Evolutionary conservation across 2,888 invertebrate genomes (phyloP), one percentile per base, ranked within the genome.

Genomic region (Orthosia gothica): DNA sequence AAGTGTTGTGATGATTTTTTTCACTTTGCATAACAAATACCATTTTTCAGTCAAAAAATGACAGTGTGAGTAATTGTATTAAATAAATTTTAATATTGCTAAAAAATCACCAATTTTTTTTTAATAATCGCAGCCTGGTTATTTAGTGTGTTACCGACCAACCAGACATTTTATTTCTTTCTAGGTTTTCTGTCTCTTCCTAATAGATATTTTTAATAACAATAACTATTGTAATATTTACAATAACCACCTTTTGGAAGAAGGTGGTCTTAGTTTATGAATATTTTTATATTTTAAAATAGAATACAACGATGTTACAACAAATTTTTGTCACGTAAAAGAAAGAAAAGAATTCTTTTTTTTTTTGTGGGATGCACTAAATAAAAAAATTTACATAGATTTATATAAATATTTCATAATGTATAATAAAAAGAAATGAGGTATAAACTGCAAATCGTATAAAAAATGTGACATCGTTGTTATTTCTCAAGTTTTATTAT

Each of bases 181-280:
- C 13, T 57, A 78, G 50, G 55, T 63, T 63, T 54, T 54, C 40
- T 74, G 4, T 65, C 59, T 72, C 20, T 59, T 65, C 50, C 52
- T 61, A 45, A 55, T 78, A 64, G 47, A 50, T 11, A 1, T 40
- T 47, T 47, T 52, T 58, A 4, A 32, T 4, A 23, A 32, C 15
- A 52, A 52, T 55, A 68, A 1, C 26, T 58, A 45, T 76, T 79
- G 32, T 66, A 79, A 65, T 65, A 62, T 74, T 77, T 57, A 66
- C 52, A 66, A 80, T 78, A 57, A 76, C 52, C 72, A 49, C 26
- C 47, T 59, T 49, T 54, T 13, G 0, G 16, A 50, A 47, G 0
- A 45, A n/a, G 70, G 32, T 73, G 63, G 73, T 23, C n/a, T 54
- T 45, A 26, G 47, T 58, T 47, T 40, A 9, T 13, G 13, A 40